Evolutionary conservation across 2,888 invertebrate genomes (phyloP).

Genomic region (Volucella inflata): DNA sequence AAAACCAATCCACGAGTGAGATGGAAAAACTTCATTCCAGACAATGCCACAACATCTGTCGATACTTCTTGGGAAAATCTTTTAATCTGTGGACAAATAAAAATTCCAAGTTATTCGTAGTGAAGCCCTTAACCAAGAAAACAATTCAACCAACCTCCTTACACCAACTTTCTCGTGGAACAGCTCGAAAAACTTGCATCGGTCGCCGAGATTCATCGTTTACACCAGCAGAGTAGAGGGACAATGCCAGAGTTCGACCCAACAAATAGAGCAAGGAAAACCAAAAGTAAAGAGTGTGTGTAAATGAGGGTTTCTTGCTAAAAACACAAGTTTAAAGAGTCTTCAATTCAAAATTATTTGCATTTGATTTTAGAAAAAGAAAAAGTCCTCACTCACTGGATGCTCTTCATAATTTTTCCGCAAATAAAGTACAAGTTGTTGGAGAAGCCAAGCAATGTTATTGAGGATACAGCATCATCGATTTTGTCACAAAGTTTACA

Average conservation of each 20-base stretch:
- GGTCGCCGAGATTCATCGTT: conserved; percentile 85
- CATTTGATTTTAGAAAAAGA: neutral
- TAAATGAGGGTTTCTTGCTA: conserved; percentile 81
- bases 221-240: conserved; percentile 85
- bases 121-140: neutral
- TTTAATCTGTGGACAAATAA: conserved; percentile 79
- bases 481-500: conserved; percentile 84
- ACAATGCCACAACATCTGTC: conserved; percentile 81
- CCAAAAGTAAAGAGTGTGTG: conserved; percentile 85
- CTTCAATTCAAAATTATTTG: neutral
- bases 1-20: conserved; percentile 82
- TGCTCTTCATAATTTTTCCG: conserved; percentile 85
- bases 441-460: conserved; percentile 85
- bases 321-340: neutral
- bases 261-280: conserved; percentile 85
- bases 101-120: conserved; percentile 2
- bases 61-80: conserved; percentile 82
- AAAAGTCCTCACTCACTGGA: conserved; percentile 81
- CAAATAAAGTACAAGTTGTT: conserved; percentile 86
- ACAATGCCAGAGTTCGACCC: conserved; percentile 85
- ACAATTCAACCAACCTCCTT: conserved; percentile 81
- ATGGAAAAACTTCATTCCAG: conserved; percentile 83
- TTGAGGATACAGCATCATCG: conserved; percentile 84
- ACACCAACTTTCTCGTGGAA: conserved; percentile 84
- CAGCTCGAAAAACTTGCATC: conserved; percentile 82